Conservation (phyloP, 2,113 vertebrate genomes). For the Pao palembangensis region DNA sequence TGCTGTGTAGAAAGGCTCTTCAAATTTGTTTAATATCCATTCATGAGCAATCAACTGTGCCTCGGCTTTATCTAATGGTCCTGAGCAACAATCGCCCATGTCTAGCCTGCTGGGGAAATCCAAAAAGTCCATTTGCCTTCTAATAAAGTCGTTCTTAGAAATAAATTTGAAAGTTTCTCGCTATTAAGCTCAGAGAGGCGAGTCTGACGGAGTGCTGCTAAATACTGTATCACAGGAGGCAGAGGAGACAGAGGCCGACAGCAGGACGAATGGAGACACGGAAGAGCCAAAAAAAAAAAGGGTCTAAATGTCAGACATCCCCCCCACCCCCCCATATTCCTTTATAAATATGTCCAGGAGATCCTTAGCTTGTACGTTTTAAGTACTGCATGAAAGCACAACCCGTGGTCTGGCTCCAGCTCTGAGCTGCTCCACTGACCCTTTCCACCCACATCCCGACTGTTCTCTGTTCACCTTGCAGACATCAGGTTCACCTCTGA, state of each 20-base stretch:
- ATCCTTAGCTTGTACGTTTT: background rate
- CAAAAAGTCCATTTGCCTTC: slow-evolving; percentile 31
- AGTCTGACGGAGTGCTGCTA: background rate
- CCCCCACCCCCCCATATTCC: slow-evolving; percentile 27
- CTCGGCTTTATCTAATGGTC: slow-evolving; percentile 33
- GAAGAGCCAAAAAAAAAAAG: background rate
- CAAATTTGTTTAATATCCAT: slow-evolving; percentile 30
- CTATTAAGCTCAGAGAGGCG: slow-evolving; percentile 14
- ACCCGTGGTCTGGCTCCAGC: slow-evolving; percentile 23
- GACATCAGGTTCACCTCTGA: slow-evolving; percentile 39
- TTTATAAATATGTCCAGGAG: slow-evolving; percentile 1
- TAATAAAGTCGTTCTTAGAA: slow-evolving; percentile 37
- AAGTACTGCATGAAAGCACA: slow-evolving; percentile 9
- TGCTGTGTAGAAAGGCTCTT: slow-evolving; percentile 7
- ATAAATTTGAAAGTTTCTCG: slow-evolving; percentile 12
- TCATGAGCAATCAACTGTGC: slow-evolving; percentile 41
- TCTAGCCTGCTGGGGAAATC: slow-evolving; percentile 18
- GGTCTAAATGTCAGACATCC: slow-evolving; percentile 18
- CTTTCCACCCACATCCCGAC: slow-evolving; percentile 4
- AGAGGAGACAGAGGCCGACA: slow-evolving; percentile 3
- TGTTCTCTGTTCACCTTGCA: slow-evolving; percentile 29
- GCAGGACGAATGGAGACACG: no score
- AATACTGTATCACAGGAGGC: slow-evolving; percentile 9
- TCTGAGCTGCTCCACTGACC: slow-evolving; percentile 23
- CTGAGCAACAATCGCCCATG: slow-evolving; percentile 11